A percentile compares a stretch with the other conserved stretches of the same genome.
phyloP scores from a whole-genome alignment of 2,113 vertebrate genomes.

The Cyphomyrus discorhynchus region DNA sequence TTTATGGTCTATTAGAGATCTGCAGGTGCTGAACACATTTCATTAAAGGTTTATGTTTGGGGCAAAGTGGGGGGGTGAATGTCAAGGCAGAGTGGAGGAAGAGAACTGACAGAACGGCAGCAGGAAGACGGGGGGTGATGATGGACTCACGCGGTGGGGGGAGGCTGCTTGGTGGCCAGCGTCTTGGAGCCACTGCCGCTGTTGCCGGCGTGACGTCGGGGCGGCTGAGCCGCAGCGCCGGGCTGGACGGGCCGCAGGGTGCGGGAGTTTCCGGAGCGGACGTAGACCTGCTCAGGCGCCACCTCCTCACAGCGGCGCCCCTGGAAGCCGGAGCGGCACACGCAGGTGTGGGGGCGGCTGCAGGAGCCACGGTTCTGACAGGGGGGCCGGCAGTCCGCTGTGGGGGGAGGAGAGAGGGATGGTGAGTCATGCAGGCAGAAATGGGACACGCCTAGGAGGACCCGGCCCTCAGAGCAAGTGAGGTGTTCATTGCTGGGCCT shows the following conservation, averaged over 20 bases:
- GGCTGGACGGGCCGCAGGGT: slow-evolving; percentile 49
- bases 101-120: not conserved
- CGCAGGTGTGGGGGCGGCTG: slow-evolving; percentile 66
- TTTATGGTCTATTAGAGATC: slow-evolving; percentile 5
- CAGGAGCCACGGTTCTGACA: slow-evolving; percentile 71
- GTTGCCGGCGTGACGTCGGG: slow-evolving; percentile 41
- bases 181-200: slow-evolving; percentile 36
- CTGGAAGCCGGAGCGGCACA: slow-evolving; percentile 69
- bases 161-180: slow-evolving; percentile 45
- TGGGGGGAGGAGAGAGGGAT: slow-evolving; percentile 7
- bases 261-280: slow-evolving; percentile 46
- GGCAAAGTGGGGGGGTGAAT: not conserved
- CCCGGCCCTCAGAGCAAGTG: not conserved
- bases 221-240: slow-evolving; percentile 41
- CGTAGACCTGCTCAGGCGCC: slow-evolving; percentile 68
- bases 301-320: slow-evolving; percentile 63
- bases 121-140: not conserved
- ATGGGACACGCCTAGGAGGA: not conserved
- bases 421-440: not conserved
- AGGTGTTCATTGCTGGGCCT: not conserved
- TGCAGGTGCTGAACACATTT: not conserved
- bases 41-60: slow-evolving; percentile 3
- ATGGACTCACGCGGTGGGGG: slow-evolving; percentile 53
- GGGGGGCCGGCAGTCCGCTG: slow-evolving; percentile 67
- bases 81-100: slow-evolving; percentile 24